Evolutionary conservation across 2,888 invertebrate species (phyloP).

Genomic region (Trachelus tabidus): DNA sequence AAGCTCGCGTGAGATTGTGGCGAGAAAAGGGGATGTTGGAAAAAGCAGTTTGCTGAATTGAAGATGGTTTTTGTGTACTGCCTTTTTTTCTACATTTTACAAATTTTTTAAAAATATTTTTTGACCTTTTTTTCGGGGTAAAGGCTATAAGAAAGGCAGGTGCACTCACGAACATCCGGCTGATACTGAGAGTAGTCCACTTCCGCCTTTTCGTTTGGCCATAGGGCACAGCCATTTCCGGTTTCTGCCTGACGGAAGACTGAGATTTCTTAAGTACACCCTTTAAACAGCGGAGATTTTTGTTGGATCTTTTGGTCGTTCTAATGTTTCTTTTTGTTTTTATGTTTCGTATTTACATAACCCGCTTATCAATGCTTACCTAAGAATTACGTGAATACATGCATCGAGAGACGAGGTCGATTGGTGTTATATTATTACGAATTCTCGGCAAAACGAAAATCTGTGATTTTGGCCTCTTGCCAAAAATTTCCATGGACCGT

Average conservation of each 20-base stretch:
- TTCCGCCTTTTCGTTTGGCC: background rate
- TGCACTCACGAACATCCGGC: background rate
- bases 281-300: background rate
- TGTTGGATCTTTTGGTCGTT: background rate
- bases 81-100: background rate
- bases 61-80: background rate
- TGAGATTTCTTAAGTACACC: background rate
- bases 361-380: background rate
- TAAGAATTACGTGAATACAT: background rate
- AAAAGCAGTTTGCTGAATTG: background rate
- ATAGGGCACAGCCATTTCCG: background rate
- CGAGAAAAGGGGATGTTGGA: background rate
- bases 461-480: background rate
- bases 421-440: background rate
- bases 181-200: background rate
- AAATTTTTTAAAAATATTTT: background rate
- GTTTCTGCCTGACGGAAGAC: background rate
- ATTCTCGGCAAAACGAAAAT: background rate
- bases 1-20: background rate
- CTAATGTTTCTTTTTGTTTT: background rate
- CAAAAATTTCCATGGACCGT: background rate
- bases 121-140: background rate
- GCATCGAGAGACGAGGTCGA: background rate
- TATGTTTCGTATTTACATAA: background rate
- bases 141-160: background rate